Percentiles rank a stretch among this genome's conserved stretches.
phyloP scores from a whole-genome alignment of 2,797 vertebrate genomes.

The Sciurus carolinensis region DNA sequence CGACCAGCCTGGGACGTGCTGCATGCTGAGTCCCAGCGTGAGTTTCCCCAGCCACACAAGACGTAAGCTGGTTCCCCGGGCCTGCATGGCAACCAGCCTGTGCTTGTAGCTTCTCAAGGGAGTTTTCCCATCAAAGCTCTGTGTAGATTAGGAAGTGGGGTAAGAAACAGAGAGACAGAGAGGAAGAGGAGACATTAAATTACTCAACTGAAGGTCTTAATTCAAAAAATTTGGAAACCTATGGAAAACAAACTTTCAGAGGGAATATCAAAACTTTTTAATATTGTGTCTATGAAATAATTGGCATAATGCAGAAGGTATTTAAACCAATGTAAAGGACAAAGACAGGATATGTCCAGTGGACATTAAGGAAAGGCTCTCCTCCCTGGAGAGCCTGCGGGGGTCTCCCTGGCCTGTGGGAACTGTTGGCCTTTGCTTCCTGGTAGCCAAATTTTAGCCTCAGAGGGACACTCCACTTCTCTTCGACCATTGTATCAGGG shows the following conservation, averaged over 20 bases:
- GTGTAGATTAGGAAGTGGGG: no score
- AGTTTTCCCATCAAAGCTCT: neutral
- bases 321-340: neutral
- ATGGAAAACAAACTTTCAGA: neutral
- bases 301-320: neutral
- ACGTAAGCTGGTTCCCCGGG: rapidly evolving
- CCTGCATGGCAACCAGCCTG: neutral
- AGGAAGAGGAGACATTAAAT: neutral
- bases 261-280: neutral
- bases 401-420: no score
- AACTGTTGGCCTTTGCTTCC: no score
- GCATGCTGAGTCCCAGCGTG: neutral
- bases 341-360: rapidly evolving
- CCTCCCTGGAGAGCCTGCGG: no score
- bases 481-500: neutral
- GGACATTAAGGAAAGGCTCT: neutral
- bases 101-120: neutral
- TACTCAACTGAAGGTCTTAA: neutral
- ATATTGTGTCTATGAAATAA: neutral
- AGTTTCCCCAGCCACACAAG: neutral
- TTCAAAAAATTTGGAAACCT: neutral
- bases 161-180: no score
- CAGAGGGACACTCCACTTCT: neutral
- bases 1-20: neutral
- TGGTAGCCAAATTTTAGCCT: rapidly evolving